Conservation (phyloP, 2,113 vertebrate species). For the Odontesthes bonariensis region DNA sequence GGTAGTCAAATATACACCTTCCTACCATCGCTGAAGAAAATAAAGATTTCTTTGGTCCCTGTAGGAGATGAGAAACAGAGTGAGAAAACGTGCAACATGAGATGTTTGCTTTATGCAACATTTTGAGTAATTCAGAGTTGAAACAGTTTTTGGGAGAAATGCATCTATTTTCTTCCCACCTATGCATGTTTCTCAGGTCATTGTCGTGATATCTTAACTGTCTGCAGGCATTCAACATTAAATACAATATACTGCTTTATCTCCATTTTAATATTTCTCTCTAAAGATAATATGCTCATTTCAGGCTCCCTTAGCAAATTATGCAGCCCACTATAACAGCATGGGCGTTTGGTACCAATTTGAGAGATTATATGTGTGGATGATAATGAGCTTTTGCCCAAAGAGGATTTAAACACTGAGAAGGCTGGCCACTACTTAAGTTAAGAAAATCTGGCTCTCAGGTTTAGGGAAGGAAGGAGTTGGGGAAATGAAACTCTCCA, state of each 20-base stretch:
- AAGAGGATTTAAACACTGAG: slow-evolving; percentile 77
- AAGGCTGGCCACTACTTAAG: slow-evolving; percentile 63
- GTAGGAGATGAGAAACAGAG: too few relatives aligned
- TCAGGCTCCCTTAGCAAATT: slow-evolving; percentile 62
- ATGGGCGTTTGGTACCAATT: slow-evolving; percentile 70
- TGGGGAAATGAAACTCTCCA: background rate
- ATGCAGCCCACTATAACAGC: slow-evolving; percentile 63
- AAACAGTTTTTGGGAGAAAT: too few relatives aligned
- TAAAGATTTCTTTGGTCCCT: too few relatives aligned
- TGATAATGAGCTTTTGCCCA: slow-evolving; percentile 80
- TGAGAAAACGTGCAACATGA: too few relatives aligned
- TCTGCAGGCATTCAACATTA: slow-evolving; percentile 43
- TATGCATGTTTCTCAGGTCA: slow-evolving; percentile 17
- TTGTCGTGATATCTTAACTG: slow-evolving; percentile 6
- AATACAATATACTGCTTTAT: slow-evolving; percentile 40
- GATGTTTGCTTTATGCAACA: background rate
- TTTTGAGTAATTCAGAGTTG: too few relatives aligned
- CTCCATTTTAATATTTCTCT: slow-evolving; percentile 54
- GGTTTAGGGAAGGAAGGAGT: slow-evolving; percentile 48
- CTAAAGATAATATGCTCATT: slow-evolving; percentile 61
- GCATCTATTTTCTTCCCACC: background rate
- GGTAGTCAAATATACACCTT: too few relatives aligned
- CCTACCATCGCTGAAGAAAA: too few relatives aligned
- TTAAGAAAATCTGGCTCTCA: slow-evolving; percentile 66
- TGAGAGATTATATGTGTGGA: slow-evolving; percentile 79